A percentile compares a stretch with the other conserved stretches of the same genome.
These are phyloP conservation scores for Euphydryas editha DNA, from an alignment of 2,888 invertebrate species.

Conservation along the genomic window DNA sequence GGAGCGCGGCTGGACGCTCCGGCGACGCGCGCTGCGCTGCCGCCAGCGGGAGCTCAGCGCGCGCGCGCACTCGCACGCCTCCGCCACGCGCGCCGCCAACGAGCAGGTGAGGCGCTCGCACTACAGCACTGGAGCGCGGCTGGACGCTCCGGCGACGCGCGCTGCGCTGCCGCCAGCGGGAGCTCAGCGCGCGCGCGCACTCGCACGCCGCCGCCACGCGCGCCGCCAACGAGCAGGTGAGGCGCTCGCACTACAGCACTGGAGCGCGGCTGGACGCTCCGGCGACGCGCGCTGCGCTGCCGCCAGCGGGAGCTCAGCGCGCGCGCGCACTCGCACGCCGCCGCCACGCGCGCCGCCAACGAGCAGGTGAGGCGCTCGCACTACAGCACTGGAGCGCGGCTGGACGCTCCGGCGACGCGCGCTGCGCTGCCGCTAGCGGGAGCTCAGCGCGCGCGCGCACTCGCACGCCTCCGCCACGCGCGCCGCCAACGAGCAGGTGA, in stretches of 20 bases:
- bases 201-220: slow-evolving; percentile 75
- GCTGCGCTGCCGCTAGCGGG: slow-evolving; percentile 82
- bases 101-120: slow-evolving; percentile 24
- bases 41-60: slow-evolving; percentile 82
- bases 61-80: slow-evolving; percentile 76
- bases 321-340: slow-evolving; percentile 76
- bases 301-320: slow-evolving; percentile 82
- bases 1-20: no score
- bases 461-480: slow-evolving; percentile 75
- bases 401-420: slow-evolving; percentile 84
- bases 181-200: slow-evolving; percentile 79
- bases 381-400: slow-evolving; percentile 84
- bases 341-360: slow-evolving; percentile 64
- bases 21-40: slow-evolving; percentile 66
- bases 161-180: slow-evolving; percentile 77
- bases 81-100: slow-evolving; percentile 64
- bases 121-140: no score
- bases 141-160: no score
- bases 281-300: slow-evolving; percentile 66
- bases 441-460: slow-evolving; percentile 79
- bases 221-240: slow-evolving; percentile 47
- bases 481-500: slow-evolving; percentile 47
- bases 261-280: no score
- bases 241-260: no score
- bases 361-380: slow-evolving; percentile 24